Conservation (phyloP, 37 sponge, comb jelly and placozoan species). For the Spongilla lacustris region DNA sequence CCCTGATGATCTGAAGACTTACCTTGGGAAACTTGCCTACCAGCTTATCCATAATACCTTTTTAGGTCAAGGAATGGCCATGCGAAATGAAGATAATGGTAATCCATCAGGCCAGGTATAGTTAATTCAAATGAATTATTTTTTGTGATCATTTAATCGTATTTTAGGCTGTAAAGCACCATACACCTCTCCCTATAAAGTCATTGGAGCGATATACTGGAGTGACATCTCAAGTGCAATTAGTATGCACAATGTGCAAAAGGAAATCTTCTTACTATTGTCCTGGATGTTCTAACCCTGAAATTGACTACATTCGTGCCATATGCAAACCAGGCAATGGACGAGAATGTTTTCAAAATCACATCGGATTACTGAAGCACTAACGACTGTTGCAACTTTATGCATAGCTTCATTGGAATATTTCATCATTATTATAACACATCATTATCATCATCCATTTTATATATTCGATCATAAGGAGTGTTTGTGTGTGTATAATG, state of each 20-base stretch:
- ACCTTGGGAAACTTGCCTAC: not conserved
- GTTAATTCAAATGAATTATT: not conserved
- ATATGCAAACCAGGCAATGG: not conserved
- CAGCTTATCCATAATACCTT: not conserved
- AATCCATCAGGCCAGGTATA: not conserved
- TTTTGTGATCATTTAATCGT: not conserved
- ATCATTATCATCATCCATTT: not conserved
- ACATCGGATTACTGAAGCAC: not conserved
- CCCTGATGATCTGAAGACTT: not conserved
- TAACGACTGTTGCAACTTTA: not conserved
- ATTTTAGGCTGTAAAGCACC: not conserved
- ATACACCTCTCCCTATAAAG: not conserved
- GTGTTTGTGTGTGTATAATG: not conserved
- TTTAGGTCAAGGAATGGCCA: not conserved
- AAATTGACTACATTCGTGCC: not conserved
- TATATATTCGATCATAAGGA: not conserved
- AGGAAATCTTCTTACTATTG: not conserved
- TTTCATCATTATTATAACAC: not conserved
- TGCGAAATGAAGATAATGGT: not conserved
- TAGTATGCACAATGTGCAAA: not conserved
- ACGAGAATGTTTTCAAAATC: constrained; percentile 1
- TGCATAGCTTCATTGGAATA: not conserved
- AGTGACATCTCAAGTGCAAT: not conserved
- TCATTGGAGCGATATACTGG: not conserved
- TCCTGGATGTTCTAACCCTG: not conserved